Evolutionary conservation across 2,888 invertebrate species (phyloP).

Genomic region (Phaonia tiefii): DNA sequence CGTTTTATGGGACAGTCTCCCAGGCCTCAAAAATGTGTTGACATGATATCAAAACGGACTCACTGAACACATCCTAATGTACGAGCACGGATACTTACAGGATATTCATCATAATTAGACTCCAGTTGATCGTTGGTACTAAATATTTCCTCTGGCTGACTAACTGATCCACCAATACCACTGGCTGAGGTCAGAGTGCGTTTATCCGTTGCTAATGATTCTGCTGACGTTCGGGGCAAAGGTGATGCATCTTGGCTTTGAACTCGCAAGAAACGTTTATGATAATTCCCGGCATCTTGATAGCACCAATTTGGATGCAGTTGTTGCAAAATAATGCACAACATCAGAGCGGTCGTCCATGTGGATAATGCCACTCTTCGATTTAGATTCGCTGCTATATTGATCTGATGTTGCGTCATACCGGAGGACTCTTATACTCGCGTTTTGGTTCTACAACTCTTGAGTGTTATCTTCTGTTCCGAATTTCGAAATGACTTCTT

Average conservation of each 20-base stretch:
- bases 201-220: slow-evolving; percentile 35
- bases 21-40: no score
- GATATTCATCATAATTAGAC: slow-evolving; percentile 79
- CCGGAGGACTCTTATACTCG: no score
- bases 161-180: slow-evolving; percentile 46
- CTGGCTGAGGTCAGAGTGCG: slow-evolving; percentile 36
- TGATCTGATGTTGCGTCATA: neutral
- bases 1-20: no score
- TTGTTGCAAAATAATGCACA: slow-evolving; percentile 45
- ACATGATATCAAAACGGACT: no score
- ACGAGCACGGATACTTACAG: slow-evolving; percentile 73
- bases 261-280: slow-evolving; percentile 16
- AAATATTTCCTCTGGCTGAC: slow-evolving; percentile 76
- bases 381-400: neutral
- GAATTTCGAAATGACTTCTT: neutral
- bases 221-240: neutral
- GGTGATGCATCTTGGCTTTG: neutral
- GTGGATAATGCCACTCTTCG: neutral
- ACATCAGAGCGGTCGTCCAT: slow-evolving; percentile 40
- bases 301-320: slow-evolving; percentile 22
- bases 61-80: neutral
- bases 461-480: no score
- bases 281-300: slow-evolving; percentile 30
- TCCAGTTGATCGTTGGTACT: slow-evolving; percentile 72
- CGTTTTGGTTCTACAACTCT: no score